These are phyloP conservation scores for Lycophotia porphyrea DNA, from an alignment of 2,888 invertebrate genomes.

Conservation along the genomic window DNA sequence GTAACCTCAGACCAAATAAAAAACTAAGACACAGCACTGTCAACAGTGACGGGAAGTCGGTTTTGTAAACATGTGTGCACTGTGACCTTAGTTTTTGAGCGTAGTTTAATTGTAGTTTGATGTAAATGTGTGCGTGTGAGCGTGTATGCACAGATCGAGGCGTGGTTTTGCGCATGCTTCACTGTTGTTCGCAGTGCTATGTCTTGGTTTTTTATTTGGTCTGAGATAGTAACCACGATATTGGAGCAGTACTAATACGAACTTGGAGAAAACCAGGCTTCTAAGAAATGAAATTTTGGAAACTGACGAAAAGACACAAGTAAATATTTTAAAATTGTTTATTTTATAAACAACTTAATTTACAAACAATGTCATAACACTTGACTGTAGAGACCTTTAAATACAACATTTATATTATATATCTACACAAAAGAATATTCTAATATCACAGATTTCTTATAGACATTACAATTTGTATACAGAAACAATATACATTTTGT, in stretches of 20 bases:
- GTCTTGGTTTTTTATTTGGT: too few relatives aligned
- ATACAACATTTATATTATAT: constrained; percentile 78
- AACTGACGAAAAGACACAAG: constrained; percentile 50
- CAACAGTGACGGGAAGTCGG: too few relatives aligned
- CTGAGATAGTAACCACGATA: background rate
- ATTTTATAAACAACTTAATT: constrained; percentile 87
- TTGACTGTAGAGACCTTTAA: constrained; percentile 79
- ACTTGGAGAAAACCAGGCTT: background rate
- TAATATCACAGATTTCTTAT: constrained; percentile 86
- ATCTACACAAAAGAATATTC: constrained; percentile 73
- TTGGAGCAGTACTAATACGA: background rate
- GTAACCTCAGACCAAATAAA: too few relatives aligned
- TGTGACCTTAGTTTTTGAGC: too few relatives aligned
- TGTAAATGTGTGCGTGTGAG: too few relatives aligned
- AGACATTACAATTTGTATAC: constrained; percentile 66
- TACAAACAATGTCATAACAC: constrained; percentile 84
- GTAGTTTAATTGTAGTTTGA: too few relatives aligned
- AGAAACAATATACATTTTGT: constrained; percentile 61
- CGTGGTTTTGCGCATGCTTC: too few relatives aligned
- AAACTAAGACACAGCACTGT: too few relatives aligned
- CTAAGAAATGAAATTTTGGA: background rate
- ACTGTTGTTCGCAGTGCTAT: too few relatives aligned
- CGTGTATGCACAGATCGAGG: too few relatives aligned
- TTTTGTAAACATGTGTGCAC: too few relatives aligned
- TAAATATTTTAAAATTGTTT: constrained; percentile 79